A percentile compares a stretch with the other conserved stretches of the same genome.
These are phyloP conservation scores for Cynopterus brachyotis DNA, from an alignment of 2,113 vertebrate genomes.

Conservation along the genomic window DNA sequence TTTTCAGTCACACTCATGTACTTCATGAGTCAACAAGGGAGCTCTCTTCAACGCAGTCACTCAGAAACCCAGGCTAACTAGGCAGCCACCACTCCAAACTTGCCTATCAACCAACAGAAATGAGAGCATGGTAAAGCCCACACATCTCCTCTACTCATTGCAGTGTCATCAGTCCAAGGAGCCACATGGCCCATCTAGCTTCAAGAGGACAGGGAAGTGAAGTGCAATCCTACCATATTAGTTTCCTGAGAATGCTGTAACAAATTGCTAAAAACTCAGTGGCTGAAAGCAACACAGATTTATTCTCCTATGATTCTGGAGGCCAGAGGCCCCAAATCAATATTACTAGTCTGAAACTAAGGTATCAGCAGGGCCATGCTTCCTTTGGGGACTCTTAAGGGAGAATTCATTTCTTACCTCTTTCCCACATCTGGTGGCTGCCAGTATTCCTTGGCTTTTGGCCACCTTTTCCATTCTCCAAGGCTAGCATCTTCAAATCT, in stretches of 20 bases:
- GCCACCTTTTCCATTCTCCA: not conserved
- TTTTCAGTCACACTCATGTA: not conserved
- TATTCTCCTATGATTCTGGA: not conserved
- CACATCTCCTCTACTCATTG: not conserved
- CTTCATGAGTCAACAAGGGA: not conserved
- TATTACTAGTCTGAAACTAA: not conserved
- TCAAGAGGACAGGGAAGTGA: not conserved
- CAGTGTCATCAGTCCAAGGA: not conserved
- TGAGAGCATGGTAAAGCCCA: not conserved
- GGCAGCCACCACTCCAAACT: not conserved
- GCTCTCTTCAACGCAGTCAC: not conserved
- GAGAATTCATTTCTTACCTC: not conserved
- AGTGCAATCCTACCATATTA: not conserved
- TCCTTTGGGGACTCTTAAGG: too few species aligned
- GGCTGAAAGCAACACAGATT: not conserved
- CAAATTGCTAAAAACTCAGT: not conserved
- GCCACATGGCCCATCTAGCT: not conserved
- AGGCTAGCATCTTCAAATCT: not conserved
- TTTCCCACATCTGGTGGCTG: too few species aligned
- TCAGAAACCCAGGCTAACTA: not conserved
- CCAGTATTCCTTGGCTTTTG: not conserved
- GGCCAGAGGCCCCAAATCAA: not conserved
- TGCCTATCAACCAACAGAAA: not conserved
- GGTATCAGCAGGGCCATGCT: fast-evolving
- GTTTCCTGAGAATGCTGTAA: not conserved